phyloP scores from a whole-genome alignment of 2,888 invertebrate genomes.

The Chromoteleia sp. region DNA sequence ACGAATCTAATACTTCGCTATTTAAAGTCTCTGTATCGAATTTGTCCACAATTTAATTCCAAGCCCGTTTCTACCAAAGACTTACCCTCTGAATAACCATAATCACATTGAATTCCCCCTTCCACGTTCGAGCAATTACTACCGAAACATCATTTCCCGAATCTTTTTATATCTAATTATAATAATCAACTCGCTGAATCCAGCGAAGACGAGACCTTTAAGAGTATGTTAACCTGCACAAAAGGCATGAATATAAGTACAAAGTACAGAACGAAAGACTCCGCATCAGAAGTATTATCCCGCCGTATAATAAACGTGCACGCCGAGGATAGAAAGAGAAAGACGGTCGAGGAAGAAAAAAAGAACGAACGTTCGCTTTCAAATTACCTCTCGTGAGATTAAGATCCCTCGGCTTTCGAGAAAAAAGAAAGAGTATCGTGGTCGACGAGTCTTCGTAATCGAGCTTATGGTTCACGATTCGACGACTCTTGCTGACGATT shows the following conservation, averaged over 20 bases:
- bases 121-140: slow-evolving; percentile 13
- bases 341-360: neutral
- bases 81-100: slow-evolving; percentile 20
- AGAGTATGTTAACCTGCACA: slow-evolving; percentile 19
- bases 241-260: slow-evolving; percentile 28
- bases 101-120: slow-evolving; percentile 19
- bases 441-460: slow-evolving; percentile 37
- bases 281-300: slow-evolving; percentile 48
- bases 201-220: neutral
- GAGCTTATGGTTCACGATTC: slow-evolving; percentile 40
- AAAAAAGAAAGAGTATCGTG: slow-evolving; percentile 29
- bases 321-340: slow-evolving; percentile 8
- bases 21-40: neutral
- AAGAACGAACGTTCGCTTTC: slow-evolving; percentile 47
- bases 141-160: slow-evolving; percentile 13
- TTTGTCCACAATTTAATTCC: slow-evolving; percentile 11
- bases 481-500: neutral
- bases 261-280: slow-evolving; percentile 35
- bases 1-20: neutral
- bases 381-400: slow-evolving; percentile 62
- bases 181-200: slow-evolving; percentile 13
- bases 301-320: slow-evolving; percentile 48
- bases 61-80: neutral
- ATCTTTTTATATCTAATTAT: slow-evolving; percentile 35
- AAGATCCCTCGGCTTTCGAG: slow-evolving; percentile 42